Evolutionary conservation across 2,888 invertebrate genomes (phyloP), one percentile per base, ranked within the genome.

Genomic region (Trachelus tabidus): DNA sequence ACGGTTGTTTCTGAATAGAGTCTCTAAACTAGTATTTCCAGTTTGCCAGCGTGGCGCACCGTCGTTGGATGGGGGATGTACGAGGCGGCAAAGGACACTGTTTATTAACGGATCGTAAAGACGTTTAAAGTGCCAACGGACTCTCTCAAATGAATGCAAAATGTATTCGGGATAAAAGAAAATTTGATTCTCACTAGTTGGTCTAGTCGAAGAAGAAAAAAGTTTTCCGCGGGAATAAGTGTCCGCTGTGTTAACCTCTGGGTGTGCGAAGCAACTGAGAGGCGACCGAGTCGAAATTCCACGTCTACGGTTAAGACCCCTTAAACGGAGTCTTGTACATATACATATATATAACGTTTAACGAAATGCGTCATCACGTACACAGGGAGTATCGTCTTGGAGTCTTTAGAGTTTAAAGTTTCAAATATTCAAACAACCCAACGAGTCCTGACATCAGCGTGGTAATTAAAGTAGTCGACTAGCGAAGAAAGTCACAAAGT

Each of bases 281-380:
- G 23, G 0, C 56, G 56, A 23, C 56, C 9, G 23, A 56, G 56
- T 56, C 56, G 23, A 56, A 56, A 23, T 56, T 56, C 23, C 56
- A 56, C 23, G 56, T 56, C 9, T 56, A 23, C 9, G 56, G 15
- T 23, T 56, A 56, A 56, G 56, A 9, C 23, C 23, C 56, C 56
- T 56, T 56, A 56, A 56, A 56, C 56, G 23, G 9, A 56, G 23
- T 23, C 56, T 15, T 37, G 6, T 40, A 40, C 23, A 6, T 23
- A 40, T 40, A 23, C 2, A 40, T 23, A 56, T 12, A 35, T 68
- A 69, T 56, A 73, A 12, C 68, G 40, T 74, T 80, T 80, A 73
- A 30, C 56, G 76, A 77, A 77, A 79, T 31, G 73, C 76, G 76
- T 74, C 37, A 76, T 56, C 76, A 23, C 68, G 34, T 31, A 68